Evolutionary conservation across 2,888 invertebrate species (phyloP).

Genomic region (Sinopyrophorus schimmeli): DNA sequence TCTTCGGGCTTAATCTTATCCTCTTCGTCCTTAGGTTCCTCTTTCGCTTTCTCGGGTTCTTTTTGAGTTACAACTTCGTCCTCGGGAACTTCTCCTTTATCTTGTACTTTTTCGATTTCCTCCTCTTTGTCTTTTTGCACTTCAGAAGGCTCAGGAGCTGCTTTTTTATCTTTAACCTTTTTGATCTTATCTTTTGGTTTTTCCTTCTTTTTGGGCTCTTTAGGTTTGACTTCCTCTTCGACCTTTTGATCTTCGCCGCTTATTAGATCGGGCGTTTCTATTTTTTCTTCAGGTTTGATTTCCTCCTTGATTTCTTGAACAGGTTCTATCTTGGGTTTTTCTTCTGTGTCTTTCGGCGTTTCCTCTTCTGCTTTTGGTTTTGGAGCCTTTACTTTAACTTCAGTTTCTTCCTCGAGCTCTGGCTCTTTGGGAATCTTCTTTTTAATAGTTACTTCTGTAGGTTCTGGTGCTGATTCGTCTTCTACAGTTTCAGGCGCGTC

Average conservation of each 20-base stretch:
- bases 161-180: constrained; percentile 24
- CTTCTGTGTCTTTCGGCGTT: constrained; percentile 36
- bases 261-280: constrained; percentile 39
- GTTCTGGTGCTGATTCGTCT: constrained; percentile 39
- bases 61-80: constrained; percentile 1
- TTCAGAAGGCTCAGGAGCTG: not conserved
- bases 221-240: constrained; percentile 42
- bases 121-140: constrained; percentile 4
- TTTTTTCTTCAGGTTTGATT: constrained; percentile 44
- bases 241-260: constrained; percentile 46
- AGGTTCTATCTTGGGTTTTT: constrained; percentile 3
- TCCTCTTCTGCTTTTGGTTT: too few relatives aligned
- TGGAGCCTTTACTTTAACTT: constrained; percentile 47
- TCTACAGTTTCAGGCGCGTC: constrained; percentile 38
- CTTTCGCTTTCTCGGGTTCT: constrained; percentile 26
- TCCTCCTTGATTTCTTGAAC: constrained; percentile 49
- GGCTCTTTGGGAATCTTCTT: constrained; percentile 52
- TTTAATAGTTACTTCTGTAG: constrained; percentile 45
- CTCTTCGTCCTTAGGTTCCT: constrained; percentile 19
- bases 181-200: constrained; percentile 33
- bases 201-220: constrained; percentile 46
- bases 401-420: constrained; percentile 50
- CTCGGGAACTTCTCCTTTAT: constrained; percentile 40
- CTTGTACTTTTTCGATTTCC: constrained; percentile 40
- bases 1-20: constrained; percentile 35